Evolutionary conservation across 2,888 invertebrate species (phyloP), one percentile per base, ranked within the genome.

Genomic region (Uropetala carovei): DNA sequence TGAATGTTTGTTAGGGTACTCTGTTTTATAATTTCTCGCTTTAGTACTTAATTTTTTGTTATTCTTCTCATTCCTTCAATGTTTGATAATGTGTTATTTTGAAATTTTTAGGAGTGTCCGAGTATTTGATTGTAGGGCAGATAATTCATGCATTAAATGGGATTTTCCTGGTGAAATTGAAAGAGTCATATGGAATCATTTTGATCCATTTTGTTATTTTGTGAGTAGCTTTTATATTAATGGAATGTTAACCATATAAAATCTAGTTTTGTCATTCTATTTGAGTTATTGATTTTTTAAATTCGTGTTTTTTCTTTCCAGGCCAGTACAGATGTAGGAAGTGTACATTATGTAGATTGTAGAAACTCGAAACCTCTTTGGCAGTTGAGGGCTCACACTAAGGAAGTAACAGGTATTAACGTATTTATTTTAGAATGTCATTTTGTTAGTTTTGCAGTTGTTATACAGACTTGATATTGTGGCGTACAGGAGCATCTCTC

Each of bases 111-210:
- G 97, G 22, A 95, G 95, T 91, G 98, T 97, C 0, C 96, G 97
- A 94, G 96, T 99, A 59, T 97, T 97, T 94, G 99, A 99, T 95
- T 98, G 98, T 94, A 96, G 98, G 93, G 95, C 94, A 93, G 95
- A 95, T 89, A 95, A 95, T 92, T 95, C 96, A 59, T 96, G 96
- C 94, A 97, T 97, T 94, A 95, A 95, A 0, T 99, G 99, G 99
- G 93, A 95, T 68, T 95, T 98, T 16, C 95, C 95, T 56, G 97
- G 97, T 0, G 99, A 99, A 96, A 97, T 99, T 57, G 99, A 99
- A 95, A 96, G 97, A 93, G 97, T 98, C 14, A 94, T 96, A 0
- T 99, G 99, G 99, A 97, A 98, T 95, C 96, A 96, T 81, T 96
- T 96, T 93, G 96, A 98, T 94, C 97, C 98, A 0, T 97, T 97